phyloP scores from a whole-genome alignment of 2,888 invertebrate species.

The Platycheirus rosarum region DNA sequence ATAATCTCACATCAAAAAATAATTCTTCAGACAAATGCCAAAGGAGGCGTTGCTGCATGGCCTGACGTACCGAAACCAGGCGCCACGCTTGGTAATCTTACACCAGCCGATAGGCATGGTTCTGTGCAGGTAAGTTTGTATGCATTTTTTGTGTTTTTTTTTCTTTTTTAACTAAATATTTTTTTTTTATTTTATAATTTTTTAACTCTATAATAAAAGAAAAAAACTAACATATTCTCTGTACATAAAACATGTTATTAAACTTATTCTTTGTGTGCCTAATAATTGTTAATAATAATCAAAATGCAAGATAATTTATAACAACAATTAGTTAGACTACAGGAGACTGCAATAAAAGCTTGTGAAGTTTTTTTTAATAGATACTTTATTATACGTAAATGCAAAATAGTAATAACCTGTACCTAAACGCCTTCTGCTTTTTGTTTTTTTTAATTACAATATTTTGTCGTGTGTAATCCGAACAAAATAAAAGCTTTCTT shows the following conservation, averaged over 20 bases:
- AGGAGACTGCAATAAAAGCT: neutral
- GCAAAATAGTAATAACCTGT: no score
- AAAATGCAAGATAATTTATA: slow-evolving; percentile 24
- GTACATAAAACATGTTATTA: slow-evolving; percentile 48
- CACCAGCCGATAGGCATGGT: slow-evolving; percentile 97
- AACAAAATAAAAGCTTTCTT: no score
- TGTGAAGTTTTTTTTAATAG: no score
- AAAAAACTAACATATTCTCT: slow-evolving; percentile 36
- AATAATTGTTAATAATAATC: slow-evolving; percentile 48
- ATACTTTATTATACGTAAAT: no score
- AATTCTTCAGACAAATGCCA: slow-evolving; percentile 83
- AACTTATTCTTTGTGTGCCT: slow-evolving; percentile 29
- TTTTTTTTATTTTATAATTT: slow-evolving; percentile 76
- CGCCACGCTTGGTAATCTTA: slow-evolving; percentile 91
- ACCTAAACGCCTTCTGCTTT: neutral
- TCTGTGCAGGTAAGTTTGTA: slow-evolving; percentile 93
- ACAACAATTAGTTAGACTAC: neutral
- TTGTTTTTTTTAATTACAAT: neutral
- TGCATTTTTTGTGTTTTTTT: slow-evolving; percentile 71
- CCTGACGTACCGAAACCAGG: slow-evolving; percentile 93
- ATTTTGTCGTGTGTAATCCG: neutral
- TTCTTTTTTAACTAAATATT: slow-evolving; percentile 34
- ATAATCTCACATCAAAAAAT: slow-evolving; percentile 63
- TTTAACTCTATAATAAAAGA: slow-evolving; percentile 18
- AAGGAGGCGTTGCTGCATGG: slow-evolving; percentile 91